These are phyloP conservation scores for Alethe castanea DNA, from an alignment of 2,113 vertebrate genomes.

Conservation along the genomic window DNA sequence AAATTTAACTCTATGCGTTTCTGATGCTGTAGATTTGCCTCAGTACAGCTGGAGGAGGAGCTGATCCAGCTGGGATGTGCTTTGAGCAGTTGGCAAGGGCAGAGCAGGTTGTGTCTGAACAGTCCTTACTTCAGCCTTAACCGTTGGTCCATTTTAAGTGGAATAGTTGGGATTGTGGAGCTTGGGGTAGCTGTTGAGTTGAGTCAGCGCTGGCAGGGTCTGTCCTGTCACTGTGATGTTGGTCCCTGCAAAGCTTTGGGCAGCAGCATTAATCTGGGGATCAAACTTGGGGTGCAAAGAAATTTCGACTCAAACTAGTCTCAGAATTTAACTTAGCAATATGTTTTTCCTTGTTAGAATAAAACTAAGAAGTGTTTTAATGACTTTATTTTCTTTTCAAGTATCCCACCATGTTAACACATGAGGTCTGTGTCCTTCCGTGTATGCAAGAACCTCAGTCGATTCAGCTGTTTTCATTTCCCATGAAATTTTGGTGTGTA, in stretches of 20 bases:
- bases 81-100: rapidly evolving
- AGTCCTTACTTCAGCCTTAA: background rate
- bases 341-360: background rate
- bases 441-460: background rate
- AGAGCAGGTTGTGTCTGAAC: background rate
- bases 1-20: background rate
- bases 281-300: background rate
- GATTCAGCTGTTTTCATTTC: background rate
- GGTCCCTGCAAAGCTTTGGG: background rate
- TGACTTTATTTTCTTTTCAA: background rate
- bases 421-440: background rate
- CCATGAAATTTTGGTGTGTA: background rate
- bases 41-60: background rate
- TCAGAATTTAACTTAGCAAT: background rate
- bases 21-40: background rate
- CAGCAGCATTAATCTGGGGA: background rate
- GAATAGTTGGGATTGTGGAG: background rate
- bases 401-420: rapidly evolving
- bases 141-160: background rate
- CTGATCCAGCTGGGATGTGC: rapidly evolving
- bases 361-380: background rate
- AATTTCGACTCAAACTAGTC: background rate
- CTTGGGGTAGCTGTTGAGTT: rapidly evolving
- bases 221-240: background rate
- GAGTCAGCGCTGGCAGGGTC: rapidly evolving